Conservation (phyloP, 2,113 vertebrate genomes). For the Rattus rattus region DNA sequence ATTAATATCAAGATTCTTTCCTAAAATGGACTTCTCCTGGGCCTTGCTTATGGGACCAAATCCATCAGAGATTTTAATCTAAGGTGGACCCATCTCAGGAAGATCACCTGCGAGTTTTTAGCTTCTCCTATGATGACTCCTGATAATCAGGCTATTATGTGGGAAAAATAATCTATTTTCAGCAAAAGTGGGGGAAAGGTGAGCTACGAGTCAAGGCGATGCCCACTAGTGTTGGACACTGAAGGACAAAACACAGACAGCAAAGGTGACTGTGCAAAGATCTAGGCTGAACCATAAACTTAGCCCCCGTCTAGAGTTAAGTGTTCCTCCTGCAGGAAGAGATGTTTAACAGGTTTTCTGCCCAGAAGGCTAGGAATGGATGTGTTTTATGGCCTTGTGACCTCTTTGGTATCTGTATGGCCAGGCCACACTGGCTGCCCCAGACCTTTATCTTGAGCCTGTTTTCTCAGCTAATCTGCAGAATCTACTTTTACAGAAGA, state of each 20-base stretch:
- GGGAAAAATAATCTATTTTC: not conserved
- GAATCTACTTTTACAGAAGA: not conserved
- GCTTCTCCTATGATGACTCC: too few relatives aligned
- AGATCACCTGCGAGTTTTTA: too few relatives aligned
- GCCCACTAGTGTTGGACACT: not conserved
- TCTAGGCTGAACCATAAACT: not conserved
- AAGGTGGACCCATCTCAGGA: too few relatives aligned
- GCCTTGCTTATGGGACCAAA: too few relatives aligned
- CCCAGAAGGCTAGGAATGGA: not conserved
- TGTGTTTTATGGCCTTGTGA: not conserved
- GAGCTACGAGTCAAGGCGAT: not conserved
- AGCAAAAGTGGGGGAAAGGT: not conserved
- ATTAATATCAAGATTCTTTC: too few relatives aligned
- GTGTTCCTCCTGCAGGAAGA: not conserved
- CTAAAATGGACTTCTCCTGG: too few relatives aligned
- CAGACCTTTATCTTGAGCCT: not conserved
- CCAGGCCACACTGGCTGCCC: not conserved
- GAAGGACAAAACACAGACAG: not conserved
- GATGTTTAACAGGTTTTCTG: not conserved
- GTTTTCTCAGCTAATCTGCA: not conserved
- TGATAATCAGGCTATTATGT: not conserved
- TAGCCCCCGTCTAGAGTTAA: not conserved
- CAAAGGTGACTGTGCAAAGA: not conserved
- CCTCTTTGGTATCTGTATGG: not conserved
- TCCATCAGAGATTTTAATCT: too few relatives aligned